Evolutionary conservation across 2,888 invertebrate genomes (phyloP), one percentile per base, ranked within the genome.

Genomic region (Seira ritae): DNA sequence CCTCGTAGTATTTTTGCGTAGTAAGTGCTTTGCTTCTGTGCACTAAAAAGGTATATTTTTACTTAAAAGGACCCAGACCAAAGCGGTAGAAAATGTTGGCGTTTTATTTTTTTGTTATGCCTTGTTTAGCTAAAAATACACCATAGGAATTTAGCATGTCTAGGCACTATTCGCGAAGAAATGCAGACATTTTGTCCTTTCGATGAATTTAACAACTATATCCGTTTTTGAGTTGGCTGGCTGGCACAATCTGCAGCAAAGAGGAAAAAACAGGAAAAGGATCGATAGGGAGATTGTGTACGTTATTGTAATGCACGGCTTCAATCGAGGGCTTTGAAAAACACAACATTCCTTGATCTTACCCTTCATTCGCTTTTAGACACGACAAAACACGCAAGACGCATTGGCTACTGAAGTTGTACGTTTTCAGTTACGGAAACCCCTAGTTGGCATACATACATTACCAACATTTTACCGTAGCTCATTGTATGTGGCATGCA

Each of bases 331-430:
- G 55, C 15, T 12, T 55, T 8, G 6, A n/a, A 17, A 3, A 55
- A 55, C 55, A n/a, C 68, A 73, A 73, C 62, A 73, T 73, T 80
- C 80, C 80, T 80, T 80, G 80, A 74, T 80, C 80, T 80, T 80
- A 74, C 74, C 74, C 74, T 80, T 80, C 80, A 68, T 50, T 10
- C 65, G 55, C 17, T 55, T 55, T 23, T 6, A 31, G 31, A 31
- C 31, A 31, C 31, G 71, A 17, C 50, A 31, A 19, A 55, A 55
- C 55, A 55, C 55, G 55, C 55, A 55, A 55, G 55, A 55, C 55
- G 55, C 55, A 55, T 55, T 17, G 55, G 8, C 55, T 55, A 42
- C 6, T 42, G 42, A 3, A 55, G 15, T n/a, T 55, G 55, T 55
- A 55, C 55, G 55, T 17, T 55, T 55, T 55, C 55, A 55, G 55